Conservation (phyloP, 2,797 vertebrate species). For the Cuniculus paca region DNA sequence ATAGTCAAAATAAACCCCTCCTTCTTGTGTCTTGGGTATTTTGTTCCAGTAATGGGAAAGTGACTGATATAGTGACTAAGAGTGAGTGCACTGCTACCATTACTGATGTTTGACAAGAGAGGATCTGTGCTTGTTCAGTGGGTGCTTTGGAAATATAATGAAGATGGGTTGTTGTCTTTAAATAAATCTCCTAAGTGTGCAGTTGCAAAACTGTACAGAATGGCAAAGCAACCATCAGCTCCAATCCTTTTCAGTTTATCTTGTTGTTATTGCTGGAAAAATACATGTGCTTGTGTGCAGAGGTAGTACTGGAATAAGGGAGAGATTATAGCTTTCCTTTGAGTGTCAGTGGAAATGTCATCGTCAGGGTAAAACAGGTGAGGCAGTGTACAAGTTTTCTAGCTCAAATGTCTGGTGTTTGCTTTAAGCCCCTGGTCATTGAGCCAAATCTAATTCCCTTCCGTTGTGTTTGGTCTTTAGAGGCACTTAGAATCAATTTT, state of each 20-base stretch:
- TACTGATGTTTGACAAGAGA: neutral
- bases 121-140: neutral
- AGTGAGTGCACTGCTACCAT: fast-evolving
- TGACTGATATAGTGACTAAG: neutral
- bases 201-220: neutral
- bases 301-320: neutral
- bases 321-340: neutral
- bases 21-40: neutral
- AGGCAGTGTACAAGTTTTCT: neutral
- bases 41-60: neutral
- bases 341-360: neutral
- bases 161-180: neutral
- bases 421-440: neutral
- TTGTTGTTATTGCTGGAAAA: neutral
- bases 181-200: neutral
- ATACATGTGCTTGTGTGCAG: neutral
- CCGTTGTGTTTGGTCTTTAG: neutral
- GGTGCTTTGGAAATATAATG: neutral
- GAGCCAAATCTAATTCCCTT: conserved; percentile 61
- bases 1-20: neutral
- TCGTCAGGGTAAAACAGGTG: neutral
- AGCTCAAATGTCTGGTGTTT: neutral
- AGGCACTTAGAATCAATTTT: conserved; percentile 43
- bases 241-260: neutral
- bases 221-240: neutral